phyloP scores from a whole-genome alignment of 2,113 vertebrate genomes.

The Aegotheles bennettii region DNA sequence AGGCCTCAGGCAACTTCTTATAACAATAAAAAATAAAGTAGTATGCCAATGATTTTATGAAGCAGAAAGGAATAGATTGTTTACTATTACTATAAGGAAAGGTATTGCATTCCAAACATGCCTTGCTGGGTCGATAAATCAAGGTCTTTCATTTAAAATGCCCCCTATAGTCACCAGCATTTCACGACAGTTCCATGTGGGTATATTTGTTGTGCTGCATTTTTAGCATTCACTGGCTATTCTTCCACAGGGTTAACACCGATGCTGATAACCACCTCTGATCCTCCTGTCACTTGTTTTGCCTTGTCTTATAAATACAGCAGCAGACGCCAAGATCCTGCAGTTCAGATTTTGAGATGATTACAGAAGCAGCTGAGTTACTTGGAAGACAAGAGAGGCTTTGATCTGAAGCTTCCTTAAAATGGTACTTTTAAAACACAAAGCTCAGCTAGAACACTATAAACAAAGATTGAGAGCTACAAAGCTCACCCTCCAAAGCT shows the following conservation, averaged over 20 bases:
- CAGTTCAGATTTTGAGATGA: background rate
- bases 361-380: constrained; percentile 9
- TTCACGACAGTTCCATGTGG: fast-evolving
- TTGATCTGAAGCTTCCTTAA: constrained; percentile 28
- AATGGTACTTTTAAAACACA: constrained; percentile 6
- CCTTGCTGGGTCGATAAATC: background rate
- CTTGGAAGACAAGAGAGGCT: background rate
- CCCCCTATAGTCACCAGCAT: background rate
- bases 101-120: background rate
- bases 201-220: background rate
- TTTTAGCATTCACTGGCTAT: background rate
- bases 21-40: background rate
- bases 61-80: background rate
- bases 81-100: background rate
- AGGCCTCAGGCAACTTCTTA: background rate
- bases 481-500: background rate
- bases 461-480: background rate
- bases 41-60: background rate
- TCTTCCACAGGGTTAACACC: background rate
- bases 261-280: constrained; percentile 22
- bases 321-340: constrained; percentile 17
- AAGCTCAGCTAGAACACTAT: background rate
- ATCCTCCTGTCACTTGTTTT: constrained; percentile 37
- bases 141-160: background rate
- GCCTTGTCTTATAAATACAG: background rate